These are phyloP conservation scores for Pheosia gnoma DNA, from an alignment of 2,888 invertebrate species.

Conservation along the genomic window DNA sequence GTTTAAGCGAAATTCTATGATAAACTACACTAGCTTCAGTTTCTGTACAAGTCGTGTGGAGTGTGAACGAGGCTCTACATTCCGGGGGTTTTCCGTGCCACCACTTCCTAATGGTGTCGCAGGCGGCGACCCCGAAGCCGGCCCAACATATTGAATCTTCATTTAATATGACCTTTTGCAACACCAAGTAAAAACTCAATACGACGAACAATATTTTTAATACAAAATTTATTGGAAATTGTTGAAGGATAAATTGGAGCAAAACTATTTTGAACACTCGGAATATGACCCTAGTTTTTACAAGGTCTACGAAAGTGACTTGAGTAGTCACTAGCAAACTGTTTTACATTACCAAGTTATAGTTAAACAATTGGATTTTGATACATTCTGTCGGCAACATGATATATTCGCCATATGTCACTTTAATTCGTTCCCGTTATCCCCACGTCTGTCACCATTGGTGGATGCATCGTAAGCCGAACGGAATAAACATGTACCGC, in stretches of 20 bases:
- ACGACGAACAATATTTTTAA: not conserved
- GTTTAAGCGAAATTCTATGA: not conserved
- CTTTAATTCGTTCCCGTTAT: slow-evolving; percentile 9
- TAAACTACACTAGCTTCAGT: slow-evolving; percentile 8
- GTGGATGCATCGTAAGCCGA: slow-evolving; percentile 25
- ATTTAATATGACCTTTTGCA: slow-evolving; percentile 69
- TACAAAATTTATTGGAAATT: not conserved
- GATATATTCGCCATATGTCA: not conserved
- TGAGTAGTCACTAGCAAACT: too few relatives aligned
- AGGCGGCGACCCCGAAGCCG: slow-evolving; percentile 47
- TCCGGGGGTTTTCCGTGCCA: slow-evolving; percentile 74
- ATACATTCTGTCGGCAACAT: too few relatives aligned
- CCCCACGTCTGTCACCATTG: slow-evolving; percentile 10
- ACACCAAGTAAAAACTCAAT: slow-evolving; percentile 47
- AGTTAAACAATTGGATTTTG: too few relatives aligned
- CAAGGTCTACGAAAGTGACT: too few relatives aligned
- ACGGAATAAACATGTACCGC: slow-evolving; percentile 32
- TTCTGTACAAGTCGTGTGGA: slow-evolving; percentile 19
- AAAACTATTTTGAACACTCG: too few relatives aligned
- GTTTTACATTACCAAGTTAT: too few relatives aligned
- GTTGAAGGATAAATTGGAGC: not conserved
- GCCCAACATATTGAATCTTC: slow-evolving; percentile 77
- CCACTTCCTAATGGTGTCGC: slow-evolving; percentile 79
- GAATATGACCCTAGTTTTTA: too few relatives aligned
- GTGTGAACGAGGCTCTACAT: slow-evolving; percentile 62